Conservation (phyloP, 2,113 vertebrate species). For the Vidua macroura region DNA sequence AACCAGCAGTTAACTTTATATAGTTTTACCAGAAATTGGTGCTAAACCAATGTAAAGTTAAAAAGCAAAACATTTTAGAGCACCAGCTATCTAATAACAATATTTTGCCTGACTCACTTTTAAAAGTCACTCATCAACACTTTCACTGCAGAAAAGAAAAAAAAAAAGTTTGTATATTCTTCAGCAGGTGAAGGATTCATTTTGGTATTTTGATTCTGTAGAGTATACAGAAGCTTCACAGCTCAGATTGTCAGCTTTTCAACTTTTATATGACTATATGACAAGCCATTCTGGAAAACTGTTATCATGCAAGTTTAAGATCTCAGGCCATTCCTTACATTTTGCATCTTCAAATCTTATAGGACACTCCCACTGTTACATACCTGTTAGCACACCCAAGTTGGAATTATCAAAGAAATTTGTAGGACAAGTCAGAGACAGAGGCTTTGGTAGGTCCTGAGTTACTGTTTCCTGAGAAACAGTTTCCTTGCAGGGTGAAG, state of each 20-base stretch:
- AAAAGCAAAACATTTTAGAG: neutral
- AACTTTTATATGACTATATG: neutral
- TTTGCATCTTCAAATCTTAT: neutral
- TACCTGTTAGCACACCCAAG: constrained; percentile 41
- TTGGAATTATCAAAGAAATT: constrained; percentile 64
- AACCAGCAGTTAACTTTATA: neutral
- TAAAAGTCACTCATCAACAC: neutral
- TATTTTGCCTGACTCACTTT: neutral
- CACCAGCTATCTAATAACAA: neutral
- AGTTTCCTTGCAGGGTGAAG: constrained; percentile 6
- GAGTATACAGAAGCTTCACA: neutral
- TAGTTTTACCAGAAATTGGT: neutral
- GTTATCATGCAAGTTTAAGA: neutral
- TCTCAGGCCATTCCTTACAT: neutral
- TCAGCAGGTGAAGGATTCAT: neutral
- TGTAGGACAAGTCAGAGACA: neutral
- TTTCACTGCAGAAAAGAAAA: neutral
- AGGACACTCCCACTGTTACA: neutral
- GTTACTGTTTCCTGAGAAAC: neutral
- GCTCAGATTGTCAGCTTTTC: neutral
- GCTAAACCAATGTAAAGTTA: neutral
- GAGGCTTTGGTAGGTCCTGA: neutral
- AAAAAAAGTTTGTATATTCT: neutral
- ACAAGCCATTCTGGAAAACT: neutral
- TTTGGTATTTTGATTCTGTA: neutral